A percentile compares a stretch with the other conserved stretches of the same genome.
These are phyloP conservation scores for Diachasmimorpha longicaudata DNA, from an alignment of 1,140 invertebrate genomes.

Conservation along the genomic window DNA sequence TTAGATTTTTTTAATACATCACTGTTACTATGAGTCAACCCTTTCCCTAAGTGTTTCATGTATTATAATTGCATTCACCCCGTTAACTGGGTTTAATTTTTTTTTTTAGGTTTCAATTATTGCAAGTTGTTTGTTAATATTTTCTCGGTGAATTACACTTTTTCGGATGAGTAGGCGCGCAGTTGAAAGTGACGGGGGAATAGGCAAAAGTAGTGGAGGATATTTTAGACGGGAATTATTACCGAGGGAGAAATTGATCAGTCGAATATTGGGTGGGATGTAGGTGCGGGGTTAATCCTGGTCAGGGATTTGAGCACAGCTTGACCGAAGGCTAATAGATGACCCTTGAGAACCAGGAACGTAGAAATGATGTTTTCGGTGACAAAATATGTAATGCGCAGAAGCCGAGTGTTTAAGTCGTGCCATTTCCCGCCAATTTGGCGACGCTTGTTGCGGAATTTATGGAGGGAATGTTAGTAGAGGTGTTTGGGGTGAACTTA, in stretches of 20 bases:
- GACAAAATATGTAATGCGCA: not conserved
- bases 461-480: too few species aligned
- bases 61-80: too few species aligned
- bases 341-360: conserved; percentile 58
- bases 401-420: not conserved
- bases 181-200: too few species aligned
- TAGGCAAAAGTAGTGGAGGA: not conserved
- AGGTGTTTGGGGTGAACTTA: too few species aligned
- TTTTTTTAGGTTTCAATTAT: too few species aligned
- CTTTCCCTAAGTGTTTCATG: too few species aligned
- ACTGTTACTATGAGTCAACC: too few species aligned
- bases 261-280: conserved; percentile 12
- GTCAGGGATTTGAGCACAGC: conserved; percentile 25
- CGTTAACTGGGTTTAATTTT: too few species aligned
- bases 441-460: too few species aligned
- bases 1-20: too few species aligned
- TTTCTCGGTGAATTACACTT: not conserved
- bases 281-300: conserved; percentile 5
- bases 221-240: not conserved
- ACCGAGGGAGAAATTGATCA: not conserved
- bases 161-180: too few species aligned
- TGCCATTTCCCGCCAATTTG: not conserved
- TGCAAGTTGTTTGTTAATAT: too few species aligned
- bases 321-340: conserved; percentile 57
- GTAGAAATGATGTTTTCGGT: conserved; percentile 38